phyloP scores from a whole-genome alignment of 2,888 invertebrate genomes.

The Odontocolon sp. region DNA sequence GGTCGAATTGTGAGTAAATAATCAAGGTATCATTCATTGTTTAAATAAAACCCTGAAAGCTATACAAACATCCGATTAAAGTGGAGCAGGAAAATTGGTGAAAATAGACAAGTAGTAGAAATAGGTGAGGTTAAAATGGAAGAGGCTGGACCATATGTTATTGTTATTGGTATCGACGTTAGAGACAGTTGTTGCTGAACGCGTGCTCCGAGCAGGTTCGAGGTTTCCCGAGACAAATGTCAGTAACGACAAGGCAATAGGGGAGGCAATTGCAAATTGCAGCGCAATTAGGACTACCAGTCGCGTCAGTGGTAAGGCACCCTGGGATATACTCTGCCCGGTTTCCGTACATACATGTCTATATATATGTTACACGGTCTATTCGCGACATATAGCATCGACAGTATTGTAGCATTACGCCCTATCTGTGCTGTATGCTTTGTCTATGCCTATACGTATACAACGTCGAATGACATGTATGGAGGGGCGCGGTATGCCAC shows the following conservation, averaged over 20 bases:
- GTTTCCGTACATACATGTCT: too few relatives aligned
- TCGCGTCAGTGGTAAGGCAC: conserved; percentile 52
- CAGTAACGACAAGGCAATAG: conserved; percentile 50
- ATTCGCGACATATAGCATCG: conserved; percentile 36
- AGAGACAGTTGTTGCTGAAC: conserved; percentile 2
- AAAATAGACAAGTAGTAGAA: not conserved
- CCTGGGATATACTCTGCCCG: conserved; percentile 33
- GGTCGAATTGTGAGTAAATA: too few relatives aligned
- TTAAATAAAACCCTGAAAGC: too few relatives aligned
- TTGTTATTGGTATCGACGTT: conserved; percentile 12
- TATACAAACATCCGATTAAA: too few relatives aligned
- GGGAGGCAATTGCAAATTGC: conserved; percentile 51
- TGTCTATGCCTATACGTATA: conserved; percentile 9
- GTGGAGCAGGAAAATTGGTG: too few relatives aligned
- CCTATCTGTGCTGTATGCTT: conserved; percentile 18
- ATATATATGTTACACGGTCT: conserved; percentile 16
- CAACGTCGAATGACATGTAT: conserved; percentile 24
- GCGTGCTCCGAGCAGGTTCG: conserved; percentile 5
- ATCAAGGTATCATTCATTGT: too few relatives aligned
- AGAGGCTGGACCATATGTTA: conserved; percentile 51
- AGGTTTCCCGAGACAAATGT: conserved; percentile 49
- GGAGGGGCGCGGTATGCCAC: conserved; percentile 30
- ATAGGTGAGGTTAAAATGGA: not conserved
- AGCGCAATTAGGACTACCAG: conserved; percentile 58
- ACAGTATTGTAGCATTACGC: conserved; percentile 2